Percentiles rank a stretch among this genome's conserved stretches.
Conservation (phyloP, 2,888 invertebrate genomes). For the Mactromeris polynyma region DNA sequence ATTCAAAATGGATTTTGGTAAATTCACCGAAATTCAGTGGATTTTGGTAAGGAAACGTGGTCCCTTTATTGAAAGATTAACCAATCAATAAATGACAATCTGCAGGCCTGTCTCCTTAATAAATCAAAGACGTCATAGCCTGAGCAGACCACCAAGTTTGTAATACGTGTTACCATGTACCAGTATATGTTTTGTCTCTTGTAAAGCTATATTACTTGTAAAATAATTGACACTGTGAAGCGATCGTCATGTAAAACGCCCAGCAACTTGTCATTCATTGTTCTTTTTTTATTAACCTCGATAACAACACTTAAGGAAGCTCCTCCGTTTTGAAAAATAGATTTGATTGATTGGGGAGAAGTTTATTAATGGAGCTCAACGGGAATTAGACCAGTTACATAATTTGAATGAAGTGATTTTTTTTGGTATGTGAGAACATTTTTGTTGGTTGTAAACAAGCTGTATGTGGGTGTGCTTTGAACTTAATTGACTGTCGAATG, state of each 20-base stretch:
- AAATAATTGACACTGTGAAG: background rate
- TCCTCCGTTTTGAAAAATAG: background rate
- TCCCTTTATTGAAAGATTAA: too few relatives aligned
- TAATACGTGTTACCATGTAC: background rate
- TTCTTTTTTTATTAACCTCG: background rate
- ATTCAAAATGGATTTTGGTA: too few relatives aligned
- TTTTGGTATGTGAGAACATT: background rate
- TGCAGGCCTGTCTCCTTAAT: too few relatives aligned
- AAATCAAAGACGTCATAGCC: too few relatives aligned
- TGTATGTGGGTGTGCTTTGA: too few relatives aligned
- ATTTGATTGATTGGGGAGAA: background rate
- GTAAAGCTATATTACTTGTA: background rate
- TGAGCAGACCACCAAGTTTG: background rate
- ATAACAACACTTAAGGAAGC: background rate
- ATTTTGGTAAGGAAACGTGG: too few relatives aligned
- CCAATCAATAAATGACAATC: too few relatives aligned
- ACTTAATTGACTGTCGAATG: too few relatives aligned
- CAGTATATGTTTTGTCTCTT: background rate
- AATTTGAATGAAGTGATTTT: background rate
- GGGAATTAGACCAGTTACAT: background rate
- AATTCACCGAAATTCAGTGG: too few relatives aligned
- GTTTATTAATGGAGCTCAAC: background rate
- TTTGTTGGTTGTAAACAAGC: background rate
- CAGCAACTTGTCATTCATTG: background rate
- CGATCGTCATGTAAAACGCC: background rate